Base-by-base conservation (phyloP, 1,140 invertebrate species). In the Bombyx mandarina region DNA sequence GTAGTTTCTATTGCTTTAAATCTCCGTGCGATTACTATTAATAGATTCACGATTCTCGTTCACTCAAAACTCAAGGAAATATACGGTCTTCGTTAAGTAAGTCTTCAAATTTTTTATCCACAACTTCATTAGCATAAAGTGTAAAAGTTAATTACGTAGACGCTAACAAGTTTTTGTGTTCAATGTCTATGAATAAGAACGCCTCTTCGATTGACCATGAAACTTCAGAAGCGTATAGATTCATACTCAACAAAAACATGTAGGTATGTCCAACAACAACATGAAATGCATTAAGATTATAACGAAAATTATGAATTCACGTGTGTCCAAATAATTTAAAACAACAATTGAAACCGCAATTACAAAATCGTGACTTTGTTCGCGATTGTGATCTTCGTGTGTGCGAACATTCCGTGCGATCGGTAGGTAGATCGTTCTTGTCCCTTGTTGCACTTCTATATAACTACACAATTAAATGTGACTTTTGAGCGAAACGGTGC, bases 391-490 rank as follows among this genome's bases (percentile, higher is more conserved):
- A 75, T 75, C 71, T 63, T 68, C 61, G 65, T 63, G 62, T 73
- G 59, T 60, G 58, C 58, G 66, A 76, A 72, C 65, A 70, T 69
- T 65, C 60, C 59, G 49, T 53, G 8, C 10, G 22, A 4, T 0
- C 42, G 7, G 26, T 6, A 10, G 8, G 26, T 6, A 10, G 8
- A 3, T 47, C n/a, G 45, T 47, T 12, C n/a, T 51, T 8, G 8
- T 35, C 50, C 50, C 42, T 9, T 35, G 7, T 65, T 67, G 64
- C 66, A 71, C 56, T 71, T 65, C 62, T 65, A 61, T 62, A 56
- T 62, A 63, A 42, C 62, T 56, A 53, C 65, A 65, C 75, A 80
- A 86, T 83, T 81, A 82, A 73, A 78, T 75, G 77, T 75, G 70
- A 79, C 74, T 82, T 79, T 77, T 75, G 60, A 71, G 73, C 62